Conservation (phyloP, 2,888 invertebrate genomes). For the Onchidella celtica region DNA sequence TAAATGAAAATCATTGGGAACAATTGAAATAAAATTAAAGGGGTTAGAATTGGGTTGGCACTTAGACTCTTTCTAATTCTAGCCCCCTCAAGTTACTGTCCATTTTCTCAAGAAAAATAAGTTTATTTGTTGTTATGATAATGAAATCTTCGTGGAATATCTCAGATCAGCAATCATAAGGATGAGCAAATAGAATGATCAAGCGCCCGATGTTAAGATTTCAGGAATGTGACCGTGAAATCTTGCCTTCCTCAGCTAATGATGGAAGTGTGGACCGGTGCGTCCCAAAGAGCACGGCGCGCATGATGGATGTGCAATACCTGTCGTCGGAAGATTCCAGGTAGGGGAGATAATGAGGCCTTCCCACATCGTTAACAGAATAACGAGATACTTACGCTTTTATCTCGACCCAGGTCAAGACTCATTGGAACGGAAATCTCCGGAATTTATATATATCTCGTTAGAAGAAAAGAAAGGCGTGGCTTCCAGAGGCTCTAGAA, state of each 20-base stretch:
- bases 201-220: too few relatives aligned
- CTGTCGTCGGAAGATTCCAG: neutral
- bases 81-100: too few relatives aligned
- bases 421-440: neutral
- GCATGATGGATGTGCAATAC: neutral
- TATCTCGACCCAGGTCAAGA: constrained; percentile 5
- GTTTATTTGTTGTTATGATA: too few relatives aligned
- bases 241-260: neutral
- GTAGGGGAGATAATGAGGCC: neutral
- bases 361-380: neutral
- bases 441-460: constrained; percentile 2
- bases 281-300: neutral
- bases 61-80: too few relatives aligned
- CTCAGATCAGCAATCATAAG: too few relatives aligned
- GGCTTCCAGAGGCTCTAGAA: neutral
- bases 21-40: too few relatives aligned
- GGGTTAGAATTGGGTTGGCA: too few relatives aligned
- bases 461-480: neutral
- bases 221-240: too few relatives aligned
- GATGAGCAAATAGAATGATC: too few relatives aligned
- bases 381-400: constrained; percentile 25
- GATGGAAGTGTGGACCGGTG: neutral
- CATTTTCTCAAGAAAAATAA: too few relatives aligned
- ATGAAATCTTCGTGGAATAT: too few relatives aligned
- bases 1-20: too few relatives aligned